These are phyloP conservation scores for Caradrina kadenii DNA, from an alignment of 2,888 invertebrate genomes.

Conservation along the genomic window DNA sequence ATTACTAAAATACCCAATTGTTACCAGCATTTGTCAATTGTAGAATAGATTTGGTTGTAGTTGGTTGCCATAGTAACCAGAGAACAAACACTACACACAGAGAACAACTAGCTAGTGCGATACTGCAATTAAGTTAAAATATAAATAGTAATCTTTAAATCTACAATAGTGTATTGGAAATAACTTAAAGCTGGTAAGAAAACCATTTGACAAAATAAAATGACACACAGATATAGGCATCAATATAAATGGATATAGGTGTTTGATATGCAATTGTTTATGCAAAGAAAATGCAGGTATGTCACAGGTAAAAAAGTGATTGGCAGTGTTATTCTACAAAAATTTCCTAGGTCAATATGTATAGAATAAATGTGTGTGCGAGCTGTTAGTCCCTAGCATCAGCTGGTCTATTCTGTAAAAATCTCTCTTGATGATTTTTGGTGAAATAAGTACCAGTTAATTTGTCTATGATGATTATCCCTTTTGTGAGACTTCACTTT, in stretches of 20 bases:
- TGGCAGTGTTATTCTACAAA: neutral
- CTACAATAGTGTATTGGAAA: neutral
- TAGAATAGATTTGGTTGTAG: neutral
- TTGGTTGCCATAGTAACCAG: slow-evolving; percentile 15
- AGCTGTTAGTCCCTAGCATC: neutral
- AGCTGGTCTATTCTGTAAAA: no score
- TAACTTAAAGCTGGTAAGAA: neutral
- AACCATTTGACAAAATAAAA: neutral
- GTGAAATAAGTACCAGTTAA: no score
- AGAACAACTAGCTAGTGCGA: neutral
- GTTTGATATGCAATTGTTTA: neutral
- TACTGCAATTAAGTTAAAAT: neutral
- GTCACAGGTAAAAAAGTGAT: neutral
- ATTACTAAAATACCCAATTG: no score
- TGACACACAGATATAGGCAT: neutral
- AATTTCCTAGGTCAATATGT: neutral
- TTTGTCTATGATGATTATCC: no score
- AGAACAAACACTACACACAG: slow-evolving; percentile 15
- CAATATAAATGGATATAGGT: no score
- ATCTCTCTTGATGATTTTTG: no score
- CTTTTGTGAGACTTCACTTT: no score
- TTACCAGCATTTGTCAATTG: no score
- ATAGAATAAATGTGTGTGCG: no score
- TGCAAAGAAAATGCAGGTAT: neutral
- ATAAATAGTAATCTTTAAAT: neutral